Evolutionary conservation across 2,113 vertebrate species (phyloP), one percentile per base, ranked within the genome.

Genomic region (Eulemur rufifrons): DNA sequence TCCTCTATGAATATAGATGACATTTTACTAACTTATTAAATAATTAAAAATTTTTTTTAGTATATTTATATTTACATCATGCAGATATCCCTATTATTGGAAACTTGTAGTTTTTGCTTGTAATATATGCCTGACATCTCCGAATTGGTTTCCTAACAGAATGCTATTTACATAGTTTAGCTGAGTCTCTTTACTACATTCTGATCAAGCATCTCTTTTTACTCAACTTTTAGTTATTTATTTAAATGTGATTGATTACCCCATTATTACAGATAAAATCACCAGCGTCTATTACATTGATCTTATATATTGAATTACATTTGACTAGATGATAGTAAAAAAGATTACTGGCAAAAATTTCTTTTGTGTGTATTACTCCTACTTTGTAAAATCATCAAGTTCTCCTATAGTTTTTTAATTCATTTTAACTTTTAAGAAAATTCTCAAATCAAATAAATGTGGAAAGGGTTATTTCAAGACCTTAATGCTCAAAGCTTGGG

Each of bases 11-110:
- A 47, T 68, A 17, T 64, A 69, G 21, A 47, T 80, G 59, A 61
- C 42, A 54, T 69, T 76, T 96, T 88, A 50, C 81, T 86, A 85
- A 68, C 15, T 96, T 61, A 54, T 90, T 66, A 80, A 45, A 56
- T 93, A 59, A 91, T 66, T 85, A 74, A 95, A 87, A 47, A 34
- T 42, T 74, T 82, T 94, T 90, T 82, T 61, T 37, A 94, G 29
- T 92, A 66, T 61, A 21, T 86, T 80, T 89, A 23, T 93, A 83
- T 89, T 78, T 96, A 29, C 4, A 73, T 56, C 12, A 74, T 91
- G 37, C 8, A 56, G 25, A 39, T 83, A n/a, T 69, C n/a, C 12
- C 56, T 82, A 21, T 88, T 78, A 54, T 47, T 76, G 42, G 37
- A 91, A 76, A 56, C 45, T 63, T 83, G 2, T 37, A 23, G 29